A percentile compares a stretch with the other conserved stretches of the same genome.
Evolutionary conservation across 2,113 vertebrate species (phyloP).

Genomic region (Bungarus multicinctus): DNA sequence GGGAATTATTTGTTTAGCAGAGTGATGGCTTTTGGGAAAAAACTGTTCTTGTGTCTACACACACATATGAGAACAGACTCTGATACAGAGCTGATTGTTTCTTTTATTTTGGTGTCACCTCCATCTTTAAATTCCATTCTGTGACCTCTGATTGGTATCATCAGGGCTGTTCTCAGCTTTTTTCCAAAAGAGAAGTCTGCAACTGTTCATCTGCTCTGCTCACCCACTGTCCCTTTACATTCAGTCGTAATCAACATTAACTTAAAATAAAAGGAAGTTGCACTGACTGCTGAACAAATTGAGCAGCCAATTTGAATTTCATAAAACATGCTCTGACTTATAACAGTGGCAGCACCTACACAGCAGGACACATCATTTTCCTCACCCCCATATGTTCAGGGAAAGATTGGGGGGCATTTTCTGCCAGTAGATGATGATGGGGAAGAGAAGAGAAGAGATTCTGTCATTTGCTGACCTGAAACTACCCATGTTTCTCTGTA

Average conservation of each 20-base stretch:
- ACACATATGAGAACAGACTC: not conserved
- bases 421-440: not conserved
- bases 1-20: too few relatives aligned
- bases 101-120: not conserved
- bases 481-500: not conserved
- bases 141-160: not conserved
- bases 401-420: not conserved
- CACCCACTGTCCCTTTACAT: not conserved
- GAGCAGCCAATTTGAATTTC: not conserved
- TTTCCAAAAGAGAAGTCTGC: not conserved
- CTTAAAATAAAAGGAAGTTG: not conserved
- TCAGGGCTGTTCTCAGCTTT: not conserved
- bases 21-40: too few relatives aligned
- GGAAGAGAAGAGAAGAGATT: not conserved
- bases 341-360: not conserved
- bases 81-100: not conserved
- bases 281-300: not conserved
- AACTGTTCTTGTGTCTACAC: too few relatives aligned
- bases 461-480: not conserved
- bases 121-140: not conserved
- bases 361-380: not conserved
- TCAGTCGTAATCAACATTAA: not conserved
- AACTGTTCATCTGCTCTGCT: not conserved
- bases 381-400: not conserved
- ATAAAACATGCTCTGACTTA: not conserved